Evolutionary conservation across 2,113 vertebrate genomes (phyloP).

Genomic region (Scomber japonicus): DNA sequence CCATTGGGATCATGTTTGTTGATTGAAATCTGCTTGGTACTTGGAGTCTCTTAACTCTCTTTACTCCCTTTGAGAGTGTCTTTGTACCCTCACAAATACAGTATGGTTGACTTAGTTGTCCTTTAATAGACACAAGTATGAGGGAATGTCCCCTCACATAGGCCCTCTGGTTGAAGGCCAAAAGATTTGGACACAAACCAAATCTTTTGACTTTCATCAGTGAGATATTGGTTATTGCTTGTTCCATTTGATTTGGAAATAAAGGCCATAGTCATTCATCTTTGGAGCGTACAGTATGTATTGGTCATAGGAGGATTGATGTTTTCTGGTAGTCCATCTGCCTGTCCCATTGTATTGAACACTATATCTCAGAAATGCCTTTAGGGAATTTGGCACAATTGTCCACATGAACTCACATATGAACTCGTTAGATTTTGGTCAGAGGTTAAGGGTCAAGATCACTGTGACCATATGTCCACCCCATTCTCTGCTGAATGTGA

Average conservation of each 20-base stretch:
- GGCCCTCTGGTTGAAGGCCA: not conserved
- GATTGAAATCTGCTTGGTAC: constrained; percentile 64
- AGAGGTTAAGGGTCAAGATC: too few species aligned
- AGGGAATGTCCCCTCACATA: not conserved
- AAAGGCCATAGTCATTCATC: not conserved
- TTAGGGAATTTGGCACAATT: too few species aligned
- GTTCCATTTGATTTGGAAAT: constrained; percentile 20
- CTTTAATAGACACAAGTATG: not conserved
- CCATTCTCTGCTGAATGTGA: too few species aligned
- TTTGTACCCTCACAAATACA: not conserved
- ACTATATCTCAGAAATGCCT: too few species aligned
- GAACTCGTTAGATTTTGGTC: too few species aligned
- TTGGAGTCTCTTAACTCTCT: constrained; percentile 40
- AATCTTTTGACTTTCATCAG: not conserved
- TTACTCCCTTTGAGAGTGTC: not conserved
- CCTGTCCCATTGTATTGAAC: too few species aligned
- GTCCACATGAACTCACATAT: too few species aligned
- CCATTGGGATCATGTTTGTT: constrained; percentile 58
- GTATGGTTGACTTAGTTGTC: not conserved
- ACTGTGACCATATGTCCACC: too few species aligned
- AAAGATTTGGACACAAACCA: not conserved
- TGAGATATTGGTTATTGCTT: not conserved
- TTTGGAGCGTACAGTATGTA: not conserved
- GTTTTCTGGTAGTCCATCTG: too few species aligned
- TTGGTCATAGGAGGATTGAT: not conserved